These are phyloP conservation scores for Lycophotia porphyrea DNA, from an alignment of 2,888 invertebrate genomes.

Conservation along the genomic window DNA sequence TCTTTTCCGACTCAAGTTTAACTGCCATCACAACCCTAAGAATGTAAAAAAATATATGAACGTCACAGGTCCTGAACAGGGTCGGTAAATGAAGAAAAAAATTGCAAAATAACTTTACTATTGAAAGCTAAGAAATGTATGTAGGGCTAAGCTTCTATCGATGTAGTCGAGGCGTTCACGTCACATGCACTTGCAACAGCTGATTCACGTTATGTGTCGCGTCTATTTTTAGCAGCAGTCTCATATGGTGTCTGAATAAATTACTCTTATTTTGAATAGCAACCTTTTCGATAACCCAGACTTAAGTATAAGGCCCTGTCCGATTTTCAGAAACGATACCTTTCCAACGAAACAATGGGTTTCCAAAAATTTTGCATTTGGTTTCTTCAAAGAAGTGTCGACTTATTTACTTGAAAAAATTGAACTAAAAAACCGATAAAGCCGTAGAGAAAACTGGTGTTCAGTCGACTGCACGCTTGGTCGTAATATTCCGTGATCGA, in stretches of 20 bases:
- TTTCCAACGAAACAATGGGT: not conserved
- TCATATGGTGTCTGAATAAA: constrained; percentile 75
- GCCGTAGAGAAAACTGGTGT: constrained; percentile 14
- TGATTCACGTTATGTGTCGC: constrained; percentile 80
- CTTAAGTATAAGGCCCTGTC: not conserved
- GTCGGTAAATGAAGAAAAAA: too few relatives aligned
- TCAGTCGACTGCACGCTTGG: constrained; percentile 7
- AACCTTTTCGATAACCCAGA: constrained; percentile 26
- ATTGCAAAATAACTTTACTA: not conserved
- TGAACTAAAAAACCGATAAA: constrained; percentile 14
- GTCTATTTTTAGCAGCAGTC: constrained; percentile 80
- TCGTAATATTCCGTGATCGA: constrained; percentile 14
- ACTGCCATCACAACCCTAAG: not conserved
- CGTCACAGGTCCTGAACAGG: too few relatives aligned
- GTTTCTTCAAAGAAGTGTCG: constrained; percentile 19
- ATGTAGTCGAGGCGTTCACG: constrained; percentile 62
- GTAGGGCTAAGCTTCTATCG: constrained; percentile 28
- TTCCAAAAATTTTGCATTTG: constrained; percentile 3
- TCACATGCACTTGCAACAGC: constrained; percentile 77
- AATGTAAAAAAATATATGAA: not conserved
- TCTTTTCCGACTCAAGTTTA: not conserved
- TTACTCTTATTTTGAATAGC: constrained; percentile 63
- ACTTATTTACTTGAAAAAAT: constrained; percentile 14
- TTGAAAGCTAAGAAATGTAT: constrained; percentile 12
- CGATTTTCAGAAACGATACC: constrained; percentile 15